Evolutionary conservation across 2,888 invertebrate species (phyloP).

Genomic region (Eupeodes latifasciatus): DNA sequence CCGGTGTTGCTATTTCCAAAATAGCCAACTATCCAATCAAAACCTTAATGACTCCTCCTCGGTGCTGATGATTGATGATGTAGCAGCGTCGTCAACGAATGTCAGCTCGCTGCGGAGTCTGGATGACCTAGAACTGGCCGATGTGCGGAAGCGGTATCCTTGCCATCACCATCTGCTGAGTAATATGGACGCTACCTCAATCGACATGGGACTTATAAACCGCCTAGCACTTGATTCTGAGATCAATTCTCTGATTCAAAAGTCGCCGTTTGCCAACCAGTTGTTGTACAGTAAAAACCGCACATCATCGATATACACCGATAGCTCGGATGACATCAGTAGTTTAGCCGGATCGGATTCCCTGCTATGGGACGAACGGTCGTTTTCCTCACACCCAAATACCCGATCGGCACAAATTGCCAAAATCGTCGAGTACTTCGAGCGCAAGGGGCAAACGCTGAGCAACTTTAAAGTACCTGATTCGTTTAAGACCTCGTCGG

Average conservation of each 20-base stretch:
- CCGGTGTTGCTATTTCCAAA: constrained; percentile 82
- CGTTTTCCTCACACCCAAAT: constrained; percentile 85
- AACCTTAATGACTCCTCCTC: constrained; percentile 84
- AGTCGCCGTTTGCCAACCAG: constrained; percentile 85
- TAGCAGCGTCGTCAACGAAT: constrained; percentile 83
- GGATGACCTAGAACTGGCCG: constrained; percentile 85
- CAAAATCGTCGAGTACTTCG: constrained; percentile 95
- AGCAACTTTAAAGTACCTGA: constrained; percentile 84
- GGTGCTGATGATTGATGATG: constrained; percentile 86
- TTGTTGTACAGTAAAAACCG: constrained; percentile 87
- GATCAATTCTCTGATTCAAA: constrained; percentile 84
- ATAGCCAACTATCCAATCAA: constrained; percentile 75
- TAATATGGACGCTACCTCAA: constrained; percentile 83
- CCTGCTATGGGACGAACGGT: constrained; percentile 89
- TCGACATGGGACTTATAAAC: constrained; percentile 85
- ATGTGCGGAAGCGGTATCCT: constrained; percentile 82
- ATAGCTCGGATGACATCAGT: constrained; percentile 93
- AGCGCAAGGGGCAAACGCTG: constrained; percentile 89
- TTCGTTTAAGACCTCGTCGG: constrained; percentile 79
- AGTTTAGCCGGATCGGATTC: constrained; percentile 92
- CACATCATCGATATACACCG: constrained; percentile 93
- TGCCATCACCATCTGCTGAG: constrained; percentile 82
- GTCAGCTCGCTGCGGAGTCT: constrained; percentile 86
- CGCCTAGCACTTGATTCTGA: constrained; percentile 84
- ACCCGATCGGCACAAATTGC: constrained; percentile 89